These are phyloP conservation scores for Crossaster papposus DNA, from an alignment of 53 echinoderm and acorn worm genomes.

Conservation along the genomic window DNA sequence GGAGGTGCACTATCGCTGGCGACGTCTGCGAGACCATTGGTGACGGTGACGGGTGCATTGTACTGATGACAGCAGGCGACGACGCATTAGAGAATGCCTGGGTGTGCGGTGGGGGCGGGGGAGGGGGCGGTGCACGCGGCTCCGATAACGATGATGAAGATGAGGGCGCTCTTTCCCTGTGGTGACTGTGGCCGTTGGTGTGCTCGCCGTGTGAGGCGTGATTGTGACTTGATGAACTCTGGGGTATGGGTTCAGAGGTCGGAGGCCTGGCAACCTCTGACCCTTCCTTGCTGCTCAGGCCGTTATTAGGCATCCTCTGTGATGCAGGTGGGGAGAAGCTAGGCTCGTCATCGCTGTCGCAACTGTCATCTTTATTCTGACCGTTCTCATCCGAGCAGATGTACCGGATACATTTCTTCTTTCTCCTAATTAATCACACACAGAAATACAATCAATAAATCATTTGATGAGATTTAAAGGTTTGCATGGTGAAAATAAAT, in stretches of 20 bases:
- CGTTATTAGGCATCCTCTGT: conserved; percentile 59
- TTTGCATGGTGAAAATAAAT: not conserved
- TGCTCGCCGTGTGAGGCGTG: conserved; percentile 34
- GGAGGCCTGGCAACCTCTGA: conserved; percentile 29
- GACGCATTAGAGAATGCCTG: conserved; percentile 55
- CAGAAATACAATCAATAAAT: not conserved
- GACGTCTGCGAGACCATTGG: conserved; percentile 74
- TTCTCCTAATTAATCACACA: conserved; percentile 73
- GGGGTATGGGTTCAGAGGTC: conserved; percentile 36
- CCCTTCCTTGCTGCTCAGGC: conserved; percentile 40
- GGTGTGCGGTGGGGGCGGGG: conserved; percentile 16
- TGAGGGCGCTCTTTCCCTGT: conserved; percentile 47
- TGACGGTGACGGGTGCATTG: conserved; percentile 55
- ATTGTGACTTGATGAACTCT: conserved; percentile 53
- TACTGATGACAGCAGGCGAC: conserved; percentile 29
- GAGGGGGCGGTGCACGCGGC: conserved; percentile 47
- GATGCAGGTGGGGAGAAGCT: conserved; percentile 45
- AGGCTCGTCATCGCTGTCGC: conserved; percentile 76
- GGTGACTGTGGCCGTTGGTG: conserved; percentile 63
- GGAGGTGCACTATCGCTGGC: conserved; percentile 85
- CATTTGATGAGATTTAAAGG: not conserved
- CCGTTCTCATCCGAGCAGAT: conserved; percentile 86
- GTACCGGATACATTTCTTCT: conserved; percentile 99
- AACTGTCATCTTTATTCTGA: conserved; percentile 68
- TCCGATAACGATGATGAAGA: conserved; percentile 61